phyloP scores from a whole-genome alignment of 2,797 vertebrate genomes.

The Myotis findleyi region DNA sequence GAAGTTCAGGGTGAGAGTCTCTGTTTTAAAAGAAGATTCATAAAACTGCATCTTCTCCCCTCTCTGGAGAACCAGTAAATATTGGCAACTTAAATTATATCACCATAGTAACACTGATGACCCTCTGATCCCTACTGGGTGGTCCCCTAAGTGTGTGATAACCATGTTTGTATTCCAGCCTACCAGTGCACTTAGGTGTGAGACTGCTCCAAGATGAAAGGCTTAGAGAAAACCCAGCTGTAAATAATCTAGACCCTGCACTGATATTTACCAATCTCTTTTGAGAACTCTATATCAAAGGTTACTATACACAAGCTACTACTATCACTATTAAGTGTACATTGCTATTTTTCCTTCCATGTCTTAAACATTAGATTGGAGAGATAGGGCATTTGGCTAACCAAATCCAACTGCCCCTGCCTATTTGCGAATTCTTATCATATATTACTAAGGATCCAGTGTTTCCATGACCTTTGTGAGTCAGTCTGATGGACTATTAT shows the following conservation, averaged over 20 bases:
- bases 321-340: not conserved
- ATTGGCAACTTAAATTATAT: not conserved
- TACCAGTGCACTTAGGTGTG: not conserved
- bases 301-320: not conserved
- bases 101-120: not conserved
- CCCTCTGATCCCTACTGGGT: not conserved
- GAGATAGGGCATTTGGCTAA: not conserved
- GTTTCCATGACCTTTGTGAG: not conserved
- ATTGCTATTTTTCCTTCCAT: not conserved
- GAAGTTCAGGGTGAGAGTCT: conserved; percentile 22
- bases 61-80: not conserved
- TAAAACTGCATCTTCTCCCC: not conserved
- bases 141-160: not conserved
- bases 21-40: not conserved
- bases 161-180: not conserved
- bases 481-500: conserved; percentile 9
- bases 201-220: not conserved
- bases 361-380: not conserved
- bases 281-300: not conserved
- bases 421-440: not conserved
- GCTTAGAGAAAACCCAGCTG: not conserved
- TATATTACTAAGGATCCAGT: not conserved
- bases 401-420: not conserved
- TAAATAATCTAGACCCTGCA: not conserved
- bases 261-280: not conserved